Evolutionary conservation across 2,113 vertebrate genomes (phyloP), one percentile per base, ranked within the genome.

Genomic region (Pteronura brasiliensis): DNA sequence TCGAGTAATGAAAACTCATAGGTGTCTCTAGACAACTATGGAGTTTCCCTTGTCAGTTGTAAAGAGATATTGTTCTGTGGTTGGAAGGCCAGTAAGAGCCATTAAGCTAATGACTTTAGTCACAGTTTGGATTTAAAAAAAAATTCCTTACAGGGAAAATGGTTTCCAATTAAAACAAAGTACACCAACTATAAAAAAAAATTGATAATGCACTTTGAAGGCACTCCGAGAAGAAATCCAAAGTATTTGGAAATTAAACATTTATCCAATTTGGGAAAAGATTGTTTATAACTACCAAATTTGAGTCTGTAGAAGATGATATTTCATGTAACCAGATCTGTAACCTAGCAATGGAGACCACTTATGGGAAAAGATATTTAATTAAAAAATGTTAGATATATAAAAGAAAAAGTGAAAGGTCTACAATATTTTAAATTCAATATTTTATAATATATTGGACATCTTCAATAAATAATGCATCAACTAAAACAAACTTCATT

Each of bases 111-210:
- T 3, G 1, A 88, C 31, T 94, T 88, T n/a, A 61, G 31, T 59
- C 55, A 91, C 13, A 74, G n/a, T 88, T 95, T 76, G 15, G 31
- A 52, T 74, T 4, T 10, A 36, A 29, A 95, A 96, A 20, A 36
- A 29, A 95, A 55, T 55, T 87, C 18, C 4, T 94, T 87, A 13
- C 7, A 90, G 29, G 87, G 10, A 88, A 97, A 97, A 95, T 71
- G 25, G 7, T 96, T 96, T 71, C 84, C 74, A 69, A 86, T 74
- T 80, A 86, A 55, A 82, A 57, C 47, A 71, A 87, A 71, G 39
- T 76, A 27, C 6, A 42, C 4, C 27, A 23, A 83, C n/a, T 67
- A 4, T 80, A 96, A 95, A 84, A 84, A 77, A 23, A 89, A 42
- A 76, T 29, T 83, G 57, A 42, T 36, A 83, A 25, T 17, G 15